phyloP scores from a whole-genome alignment of 2,113 vertebrate genomes.

The Rafetus swinhoei region DNA sequence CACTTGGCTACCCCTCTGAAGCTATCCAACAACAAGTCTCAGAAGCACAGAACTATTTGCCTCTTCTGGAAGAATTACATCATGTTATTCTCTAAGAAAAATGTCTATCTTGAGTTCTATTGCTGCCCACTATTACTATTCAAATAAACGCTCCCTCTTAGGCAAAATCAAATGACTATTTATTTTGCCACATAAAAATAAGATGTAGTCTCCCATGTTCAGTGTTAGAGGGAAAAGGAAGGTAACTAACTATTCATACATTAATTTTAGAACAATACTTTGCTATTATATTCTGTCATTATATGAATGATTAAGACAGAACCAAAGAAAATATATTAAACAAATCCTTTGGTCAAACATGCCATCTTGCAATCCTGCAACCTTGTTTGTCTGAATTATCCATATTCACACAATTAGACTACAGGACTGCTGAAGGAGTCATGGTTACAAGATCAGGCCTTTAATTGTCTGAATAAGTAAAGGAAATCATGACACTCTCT shows the following conservation, averaged over 20 bases:
- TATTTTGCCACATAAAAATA: constrained; percentile 61
- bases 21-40: constrained; percentile 42
- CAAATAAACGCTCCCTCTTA: constrained; percentile 25
- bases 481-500: rapidly evolving
- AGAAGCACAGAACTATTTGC: constrained; percentile 56
- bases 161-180: constrained; percentile 46
- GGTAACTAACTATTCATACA: background rate
- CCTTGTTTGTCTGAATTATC: background rate
- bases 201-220: background rate
- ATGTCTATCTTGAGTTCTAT: constrained; percentile 51
- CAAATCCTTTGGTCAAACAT: background rate
- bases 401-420: background rate
- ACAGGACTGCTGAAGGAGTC: background rate
- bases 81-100: constrained; percentile 59
- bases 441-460: rapidly evolving
- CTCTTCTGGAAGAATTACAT: constrained; percentile 64
- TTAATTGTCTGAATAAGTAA: background rate
- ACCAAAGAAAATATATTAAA: constrained; percentile 1
- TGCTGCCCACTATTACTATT: constrained; percentile 62
- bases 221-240: constrained; percentile 9
- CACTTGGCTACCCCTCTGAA: too few species aligned
- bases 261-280: background rate
- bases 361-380: background rate
- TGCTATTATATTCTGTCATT: background rate
- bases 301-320: constrained; percentile 15